These are phyloP conservation scores for Symphodus melops DNA, from an alignment of 2,113 vertebrate genomes.

Conservation along the genomic window DNA sequence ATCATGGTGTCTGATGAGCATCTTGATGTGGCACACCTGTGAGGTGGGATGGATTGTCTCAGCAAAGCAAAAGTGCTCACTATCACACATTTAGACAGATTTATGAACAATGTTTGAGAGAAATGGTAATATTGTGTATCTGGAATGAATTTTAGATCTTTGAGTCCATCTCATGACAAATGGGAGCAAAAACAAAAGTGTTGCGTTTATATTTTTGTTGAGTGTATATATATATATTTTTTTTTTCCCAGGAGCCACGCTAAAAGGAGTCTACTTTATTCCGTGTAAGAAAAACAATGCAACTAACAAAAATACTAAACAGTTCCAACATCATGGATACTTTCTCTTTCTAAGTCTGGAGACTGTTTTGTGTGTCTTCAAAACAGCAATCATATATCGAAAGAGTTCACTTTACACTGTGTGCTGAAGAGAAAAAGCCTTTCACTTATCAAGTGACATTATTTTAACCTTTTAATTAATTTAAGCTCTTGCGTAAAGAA, in stretches of 20 bases:
- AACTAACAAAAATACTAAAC: not conserved
- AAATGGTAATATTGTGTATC: no score
- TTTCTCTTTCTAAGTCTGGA: not conserved
- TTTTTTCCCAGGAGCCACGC: conserved; percentile 1
- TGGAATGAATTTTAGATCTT: no score
- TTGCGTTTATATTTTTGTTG: no score
- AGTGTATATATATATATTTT: no score
- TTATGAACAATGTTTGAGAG: no score
- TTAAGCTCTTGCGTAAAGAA: not conserved
- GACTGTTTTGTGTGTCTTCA: not conserved
- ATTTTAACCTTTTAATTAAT: not conserved
- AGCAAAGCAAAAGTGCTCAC: no score
- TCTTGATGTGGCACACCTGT: no score
- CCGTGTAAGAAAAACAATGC: not conserved
- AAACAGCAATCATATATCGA: not conserved
- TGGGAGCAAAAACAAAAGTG: no score
- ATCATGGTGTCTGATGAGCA: no score
- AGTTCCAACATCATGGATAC: conserved; percentile 4
- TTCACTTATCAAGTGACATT: not conserved
- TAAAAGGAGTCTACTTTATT: not conserved
- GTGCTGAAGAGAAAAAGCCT: not conserved
- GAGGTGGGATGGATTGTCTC: no score
- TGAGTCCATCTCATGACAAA: no score
- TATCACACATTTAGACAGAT: no score
- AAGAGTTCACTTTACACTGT: not conserved